A percentile compares a stretch with the other conserved stretches of the same genome.
phyloP scores from a whole-genome alignment of 2,797 vertebrate genomes.

The Sebastes melanostomus region DNA sequence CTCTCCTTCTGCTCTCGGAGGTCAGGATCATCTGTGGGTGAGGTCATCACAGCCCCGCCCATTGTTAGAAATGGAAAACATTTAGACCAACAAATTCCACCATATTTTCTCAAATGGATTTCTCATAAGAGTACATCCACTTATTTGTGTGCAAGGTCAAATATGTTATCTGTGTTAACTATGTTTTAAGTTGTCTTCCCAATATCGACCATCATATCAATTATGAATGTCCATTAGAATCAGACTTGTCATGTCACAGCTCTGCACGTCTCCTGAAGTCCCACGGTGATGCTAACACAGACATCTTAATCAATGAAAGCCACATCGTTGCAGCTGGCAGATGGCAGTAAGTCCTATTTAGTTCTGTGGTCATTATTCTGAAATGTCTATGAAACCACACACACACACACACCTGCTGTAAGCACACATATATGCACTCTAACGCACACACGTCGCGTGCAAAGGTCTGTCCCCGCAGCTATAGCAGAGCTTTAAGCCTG shows the following conservation, averaged over 20 bases:
- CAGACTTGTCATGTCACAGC: constrained; percentile 52
- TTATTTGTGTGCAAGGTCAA: neutral
- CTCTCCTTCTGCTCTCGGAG: neutral
- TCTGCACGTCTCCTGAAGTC: constrained; percentile 34
- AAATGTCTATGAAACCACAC: constrained; percentile 35
- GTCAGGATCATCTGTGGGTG: neutral
- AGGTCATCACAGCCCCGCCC: neutral
- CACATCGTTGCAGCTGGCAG: constrained; percentile 53
- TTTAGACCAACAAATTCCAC: neutral
- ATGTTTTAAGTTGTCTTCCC: neutral
- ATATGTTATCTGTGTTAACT: neutral
- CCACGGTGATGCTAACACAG: constrained; percentile 28
- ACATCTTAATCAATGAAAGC: constrained; percentile 64
- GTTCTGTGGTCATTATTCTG: constrained; percentile 37
- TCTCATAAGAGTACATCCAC: neutral
- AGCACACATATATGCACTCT: neutral
- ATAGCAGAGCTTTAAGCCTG: constrained; percentile 59
- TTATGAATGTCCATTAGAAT: constrained; percentile 71
- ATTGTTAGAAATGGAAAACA: neutral
- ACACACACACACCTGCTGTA: neutral
- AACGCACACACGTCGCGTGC: constrained; percentile 65
- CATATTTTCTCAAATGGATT: neutral
- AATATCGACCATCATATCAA: constrained; percentile 49
- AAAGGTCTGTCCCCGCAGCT: constrained; percentile 48
- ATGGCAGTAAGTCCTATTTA: constrained; percentile 30